A percentile compares a stretch with the other conserved stretches of the same genome.
phyloP scores from a whole-genome alignment of 2,888 invertebrate species.

The Corbicula japonica region DNA sequence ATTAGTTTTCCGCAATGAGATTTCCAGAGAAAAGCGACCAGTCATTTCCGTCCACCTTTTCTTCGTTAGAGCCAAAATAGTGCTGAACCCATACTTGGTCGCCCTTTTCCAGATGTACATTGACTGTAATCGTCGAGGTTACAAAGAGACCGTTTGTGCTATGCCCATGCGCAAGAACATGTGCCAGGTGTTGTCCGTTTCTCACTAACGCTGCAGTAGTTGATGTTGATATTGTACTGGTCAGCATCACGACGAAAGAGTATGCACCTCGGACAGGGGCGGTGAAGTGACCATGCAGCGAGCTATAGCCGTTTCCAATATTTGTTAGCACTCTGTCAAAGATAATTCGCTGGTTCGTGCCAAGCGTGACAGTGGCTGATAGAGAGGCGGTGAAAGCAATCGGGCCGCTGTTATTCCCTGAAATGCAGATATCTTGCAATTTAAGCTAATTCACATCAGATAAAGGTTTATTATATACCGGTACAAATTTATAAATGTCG shows the following conservation, averaged over 20 bases:
- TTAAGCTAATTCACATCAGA: not conserved
- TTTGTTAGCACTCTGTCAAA: constrained; percentile 52
- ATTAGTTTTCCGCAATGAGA: constrained; percentile 17
- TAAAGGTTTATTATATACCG: not conserved
- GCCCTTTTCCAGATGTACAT: constrained; percentile 3
- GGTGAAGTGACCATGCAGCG: constrained; percentile 30
- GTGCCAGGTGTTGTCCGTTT: constrained; percentile 8
- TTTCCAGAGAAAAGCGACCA: constrained; percentile 39
- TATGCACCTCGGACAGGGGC: constrained; percentile 46
- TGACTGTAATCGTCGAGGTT: constrained; percentile 30
- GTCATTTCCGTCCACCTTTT: constrained; percentile 33
- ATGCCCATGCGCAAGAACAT: constrained; percentile 24
- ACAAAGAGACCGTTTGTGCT: not conserved
- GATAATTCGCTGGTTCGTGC: constrained; percentile 41
- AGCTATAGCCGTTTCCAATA: constrained; percentile 36
- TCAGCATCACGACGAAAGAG: too few species aligned
- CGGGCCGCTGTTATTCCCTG: constrained; percentile 15
- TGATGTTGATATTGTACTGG: too few species aligned
- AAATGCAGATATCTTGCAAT: not conserved
- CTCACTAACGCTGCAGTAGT: not conserved
- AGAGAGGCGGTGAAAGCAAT: constrained; percentile 46
- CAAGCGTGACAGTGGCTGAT: constrained; percentile 33
- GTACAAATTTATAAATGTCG: not conserved
- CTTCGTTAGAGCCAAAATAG: not conserved
- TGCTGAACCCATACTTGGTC: constrained; percentile 50